A percentile compares a stretch with the other conserved stretches of the same genome.
Evolutionary conservation across 2,113 vertebrate genomes (phyloP).

Genomic region (Myrmecobius fasciatus): DNA sequence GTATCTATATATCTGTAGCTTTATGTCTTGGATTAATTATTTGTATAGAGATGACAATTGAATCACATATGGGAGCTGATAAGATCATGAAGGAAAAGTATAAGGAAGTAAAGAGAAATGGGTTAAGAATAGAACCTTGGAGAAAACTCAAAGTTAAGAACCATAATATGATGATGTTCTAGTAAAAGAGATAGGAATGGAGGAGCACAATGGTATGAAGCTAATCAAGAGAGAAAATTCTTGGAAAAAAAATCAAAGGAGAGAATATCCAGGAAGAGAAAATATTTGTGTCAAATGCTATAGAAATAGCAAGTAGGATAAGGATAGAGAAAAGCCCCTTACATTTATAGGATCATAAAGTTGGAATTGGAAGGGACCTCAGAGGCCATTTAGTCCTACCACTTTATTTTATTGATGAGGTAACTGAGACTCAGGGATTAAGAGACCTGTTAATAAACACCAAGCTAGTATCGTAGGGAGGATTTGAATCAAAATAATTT

Average conservation of each 20-base stretch:
- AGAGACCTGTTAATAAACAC: not conserved
- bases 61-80: not conserved
- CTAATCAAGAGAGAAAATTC: not conserved
- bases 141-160: not conserved
- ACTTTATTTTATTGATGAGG: not conserved
- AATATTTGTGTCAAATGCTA: not conserved
- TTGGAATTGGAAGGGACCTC: not conserved
- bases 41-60: not conserved
- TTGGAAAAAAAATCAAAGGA: not conserved
- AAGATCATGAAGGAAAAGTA: not conserved
- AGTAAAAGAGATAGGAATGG: not conserved
- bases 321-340: not conserved
- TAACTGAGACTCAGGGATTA: not conserved
- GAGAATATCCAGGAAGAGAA: not conserved
- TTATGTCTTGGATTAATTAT: not conserved
- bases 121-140: not conserved
- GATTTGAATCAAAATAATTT: not conserved
- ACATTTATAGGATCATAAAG: not conserved
- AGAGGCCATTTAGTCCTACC: not conserved
- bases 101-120: not conserved
- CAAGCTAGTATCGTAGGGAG: not conserved
- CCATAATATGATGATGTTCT: not conserved
- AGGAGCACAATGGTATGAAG: not conserved
- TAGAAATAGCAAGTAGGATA: not conserved
- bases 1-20: no score